Evolutionary conservation across 30 jellyfish, hydroid and myxozoan genomes (phyloP).

Genomic region (Hydractinia symbiolongicarpus): DNA sequence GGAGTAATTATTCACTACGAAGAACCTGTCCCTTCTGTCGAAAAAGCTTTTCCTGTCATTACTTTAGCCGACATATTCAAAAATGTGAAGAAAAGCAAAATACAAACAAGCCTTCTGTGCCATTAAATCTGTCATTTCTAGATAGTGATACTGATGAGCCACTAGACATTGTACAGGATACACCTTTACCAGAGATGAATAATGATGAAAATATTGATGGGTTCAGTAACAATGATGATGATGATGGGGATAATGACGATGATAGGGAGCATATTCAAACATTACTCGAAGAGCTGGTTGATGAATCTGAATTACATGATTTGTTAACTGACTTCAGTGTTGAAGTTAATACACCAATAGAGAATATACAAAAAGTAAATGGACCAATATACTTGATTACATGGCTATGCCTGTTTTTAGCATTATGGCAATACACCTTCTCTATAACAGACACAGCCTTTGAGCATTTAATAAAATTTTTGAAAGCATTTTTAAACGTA

Average conservation of each 20-base stretch:
- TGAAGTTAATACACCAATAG: neutral
- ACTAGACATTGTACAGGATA: neutral
- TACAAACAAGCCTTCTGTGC: no score
- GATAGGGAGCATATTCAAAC: no score
- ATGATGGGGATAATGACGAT: neutral
- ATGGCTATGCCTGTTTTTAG: conserved; percentile 8
- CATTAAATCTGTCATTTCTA: neutral
- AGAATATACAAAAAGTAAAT: neutral
- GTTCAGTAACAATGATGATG: neutral
- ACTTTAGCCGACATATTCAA: neutral
- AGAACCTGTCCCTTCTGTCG: neutral
- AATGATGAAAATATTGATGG: neutral
- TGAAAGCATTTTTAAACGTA: neutral
- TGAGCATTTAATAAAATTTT: neutral
- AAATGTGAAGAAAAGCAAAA: neutral
- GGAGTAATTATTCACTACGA: neutral
- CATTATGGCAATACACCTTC: conserved; percentile 8
- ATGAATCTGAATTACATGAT: neutral
- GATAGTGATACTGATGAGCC: conserved; percentile 1
- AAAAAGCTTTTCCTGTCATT: neutral
- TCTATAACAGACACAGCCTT: neutral
- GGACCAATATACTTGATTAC: neutral
- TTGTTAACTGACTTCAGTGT: conserved; percentile 1
- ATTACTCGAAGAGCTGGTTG: conserved; percentile 2
- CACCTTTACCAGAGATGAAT: neutral